These are phyloP conservation scores for Altica lythri DNA, from an alignment of 2,888 invertebrate genomes.

Conservation along the genomic window DNA sequence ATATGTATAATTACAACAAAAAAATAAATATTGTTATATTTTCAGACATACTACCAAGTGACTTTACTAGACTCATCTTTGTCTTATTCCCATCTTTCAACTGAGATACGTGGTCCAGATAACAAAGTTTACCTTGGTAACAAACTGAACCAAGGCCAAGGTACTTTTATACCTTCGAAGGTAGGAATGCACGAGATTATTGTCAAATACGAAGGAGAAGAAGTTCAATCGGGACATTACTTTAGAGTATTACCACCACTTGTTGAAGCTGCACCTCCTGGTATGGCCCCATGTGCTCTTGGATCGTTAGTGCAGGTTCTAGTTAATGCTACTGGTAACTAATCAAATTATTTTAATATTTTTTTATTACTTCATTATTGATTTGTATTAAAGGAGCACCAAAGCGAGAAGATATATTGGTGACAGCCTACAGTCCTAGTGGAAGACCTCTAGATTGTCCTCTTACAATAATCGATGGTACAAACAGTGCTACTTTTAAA, in stretches of 20 bases:
- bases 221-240: conserved; percentile 65
- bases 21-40: too few relatives aligned
- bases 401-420: conserved; percentile 81
- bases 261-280: conserved; percentile 85
- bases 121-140: conserved; percentile 57
- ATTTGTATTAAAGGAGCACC: conserved; percentile 66
- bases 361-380: conserved; percentile 14
- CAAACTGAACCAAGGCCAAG: conserved; percentile 74
- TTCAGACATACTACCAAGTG: conserved; percentile 78
- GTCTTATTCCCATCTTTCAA: conserved; percentile 51
- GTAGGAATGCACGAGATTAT: conserved; percentile 90
- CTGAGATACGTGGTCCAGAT: conserved; percentile 55
- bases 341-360: not conserved
- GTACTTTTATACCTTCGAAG: conserved; percentile 84
- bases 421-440: conserved; percentile 90
- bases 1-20: too few relatives aligned
- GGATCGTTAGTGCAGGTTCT: conserved; percentile 95
- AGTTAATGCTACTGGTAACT: conserved; percentile 77
- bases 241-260: conserved; percentile 87
- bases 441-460: conserved; percentile 82
- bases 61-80: conserved; percentile 67
- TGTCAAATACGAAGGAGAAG: conserved; percentile 63
- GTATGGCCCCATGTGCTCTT: conserved; percentile 93
- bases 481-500: conserved; percentile 94
- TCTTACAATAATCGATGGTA: conserved; percentile 83